Base-by-base conservation (phyloP, 2,113 vertebrate species). In the Scomber japonicus region DNA sequence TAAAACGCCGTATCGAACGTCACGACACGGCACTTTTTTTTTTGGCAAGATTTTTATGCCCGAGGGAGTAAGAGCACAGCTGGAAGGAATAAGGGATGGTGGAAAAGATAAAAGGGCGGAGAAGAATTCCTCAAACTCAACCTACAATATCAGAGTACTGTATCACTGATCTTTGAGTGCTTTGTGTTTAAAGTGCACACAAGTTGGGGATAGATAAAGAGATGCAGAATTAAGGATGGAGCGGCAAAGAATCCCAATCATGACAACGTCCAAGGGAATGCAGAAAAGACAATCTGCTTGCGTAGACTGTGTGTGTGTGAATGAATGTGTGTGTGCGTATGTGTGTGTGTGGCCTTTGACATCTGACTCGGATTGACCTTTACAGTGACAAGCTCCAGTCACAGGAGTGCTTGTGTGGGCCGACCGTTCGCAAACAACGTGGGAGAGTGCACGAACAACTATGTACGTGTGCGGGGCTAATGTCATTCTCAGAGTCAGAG, bases 381-480 rank as follows among this genome's bases (percentile, higher is more conserved):
- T 63, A 50, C 27, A 48, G 67, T 67, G 88, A 31, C 71, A 51
- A 27, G 81, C 79, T 62, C 49, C 62, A 75, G 80, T 75, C 86
- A 88, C 45, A 67, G 78, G 65, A 81, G 61, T 21, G 10, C 51
- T 13, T 73, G 79, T 74, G 90, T 90, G 88, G 89, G 87, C 83
- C 24, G 69, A 75, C 70, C 82, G 53, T 82, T 85, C 57, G 81
- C 83, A 91, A 86, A 91, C 89, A 88, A 67, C 4, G 80, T 59
- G 69, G 81, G 78, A 71, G 74, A 54, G 55, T 46, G 55, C 74
- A 46, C 13, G 40, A 19, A 56, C 59, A 71, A 51, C 49, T 24
- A 70, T 57, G 63, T 75, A 61, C 60, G 75, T 83, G 81, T 48
- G 65, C 15, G 1, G 31, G 2, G 11, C 62, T 59, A 78, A 86